Evolutionary conservation across 2,113 vertebrate genomes (phyloP), one percentile per base, ranked within the genome.

Genomic region (Heliornis fulica): DNA sequence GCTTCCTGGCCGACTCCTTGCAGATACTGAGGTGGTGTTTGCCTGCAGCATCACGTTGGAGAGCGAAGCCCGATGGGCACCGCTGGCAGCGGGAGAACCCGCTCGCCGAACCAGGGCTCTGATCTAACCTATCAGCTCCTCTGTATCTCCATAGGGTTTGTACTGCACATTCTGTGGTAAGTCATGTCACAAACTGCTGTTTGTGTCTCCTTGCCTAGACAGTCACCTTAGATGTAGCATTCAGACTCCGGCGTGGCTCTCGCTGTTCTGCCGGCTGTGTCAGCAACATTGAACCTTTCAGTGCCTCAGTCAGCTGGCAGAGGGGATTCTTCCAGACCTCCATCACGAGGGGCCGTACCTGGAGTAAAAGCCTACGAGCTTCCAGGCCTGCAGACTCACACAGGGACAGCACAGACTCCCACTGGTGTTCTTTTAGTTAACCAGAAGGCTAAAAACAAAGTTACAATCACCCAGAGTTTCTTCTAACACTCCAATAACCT

Each of bases 81-180:
- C 78, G 29, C 26, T 31, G 61, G 2, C 2, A 3, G 63, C 46
- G 25, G 69, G 20, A 23, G 3, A 43, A 2, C 23, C 10, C 53
- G 3, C n/a, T 18, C 31, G 1, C 8, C 0, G 46, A 12, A 15
- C 11, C 40, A 11, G 50, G 31, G 38, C 70, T 86, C 41, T 16
- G 34, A 28, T 25, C 1, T 32, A 1, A 23, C 2, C 2, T 1
- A 5, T 4, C 32, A 1, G 0, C 10, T 38, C 32, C 3, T 3
- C 36, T 40, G 10, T 0, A 4, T 53, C 46, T 70, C n/a, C 1
- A 0, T 2, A 4, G 86, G 70, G 6, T 64, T 78, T 36, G 65
- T 31, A 7, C 78, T 4, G 26, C 20, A 11, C 7, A 11, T 29
- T 7, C 41, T 13, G 51, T 2, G 66, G 31, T 6, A 29, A 41